phyloP scores from a whole-genome alignment of 2,113 vertebrate species.

The Paedocypris sp. region DNA sequence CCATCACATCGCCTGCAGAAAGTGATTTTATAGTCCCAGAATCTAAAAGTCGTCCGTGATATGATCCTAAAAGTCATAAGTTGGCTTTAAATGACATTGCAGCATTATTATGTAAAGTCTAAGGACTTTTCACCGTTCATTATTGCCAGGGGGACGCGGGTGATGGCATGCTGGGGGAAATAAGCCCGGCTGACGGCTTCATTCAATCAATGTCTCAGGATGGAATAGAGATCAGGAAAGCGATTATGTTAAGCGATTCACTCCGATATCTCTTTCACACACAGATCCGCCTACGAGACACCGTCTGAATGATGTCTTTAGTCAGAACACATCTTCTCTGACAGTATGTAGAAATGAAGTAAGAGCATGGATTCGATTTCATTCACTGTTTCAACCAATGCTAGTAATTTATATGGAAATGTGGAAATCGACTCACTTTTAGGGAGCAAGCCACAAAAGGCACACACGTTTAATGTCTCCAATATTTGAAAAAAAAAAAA shows the following conservation, averaged over 20 bases:
- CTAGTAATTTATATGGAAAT: no score
- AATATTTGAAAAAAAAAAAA: no score
- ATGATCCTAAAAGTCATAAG: neutral
- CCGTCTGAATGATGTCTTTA: neutral
- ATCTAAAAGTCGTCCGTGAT: neutral
- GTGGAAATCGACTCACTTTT: no score
- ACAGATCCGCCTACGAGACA: neutral
- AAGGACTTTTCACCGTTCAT: neutral
- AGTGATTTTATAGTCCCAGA: neutral
- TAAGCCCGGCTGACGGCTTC: neutral
- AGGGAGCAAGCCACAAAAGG: no score
- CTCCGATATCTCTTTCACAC: neutral
- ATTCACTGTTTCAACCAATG: no score
- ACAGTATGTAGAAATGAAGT: no score
- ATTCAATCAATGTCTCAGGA: neutral
- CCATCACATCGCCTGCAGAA: neutral
- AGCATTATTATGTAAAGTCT: neutral
- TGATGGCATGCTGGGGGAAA: neutral
- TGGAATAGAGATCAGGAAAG: constrained; percentile 2
- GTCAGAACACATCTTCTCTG: neutral
- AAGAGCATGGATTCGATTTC: no score
- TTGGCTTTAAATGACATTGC: neutral
- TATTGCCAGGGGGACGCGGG: neutral
- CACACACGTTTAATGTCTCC: no score
- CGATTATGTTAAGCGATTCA: neutral